Evolutionary conservation across 1,140 invertebrate species (phyloP).

Genomic region (Drosophila simulans): DNA sequence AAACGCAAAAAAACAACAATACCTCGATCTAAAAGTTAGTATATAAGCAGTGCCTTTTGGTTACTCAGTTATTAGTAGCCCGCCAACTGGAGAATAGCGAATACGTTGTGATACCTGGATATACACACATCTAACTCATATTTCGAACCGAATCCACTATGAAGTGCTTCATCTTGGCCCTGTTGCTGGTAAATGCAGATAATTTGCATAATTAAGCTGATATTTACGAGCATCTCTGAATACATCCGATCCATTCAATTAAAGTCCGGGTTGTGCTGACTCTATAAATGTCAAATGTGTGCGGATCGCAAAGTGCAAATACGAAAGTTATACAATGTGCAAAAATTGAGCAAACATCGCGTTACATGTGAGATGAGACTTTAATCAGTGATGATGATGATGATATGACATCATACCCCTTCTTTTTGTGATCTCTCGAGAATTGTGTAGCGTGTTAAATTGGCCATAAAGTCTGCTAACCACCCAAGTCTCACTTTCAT

Average conservation of each 20-base stretch:
- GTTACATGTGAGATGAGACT: conserved; percentile 39
- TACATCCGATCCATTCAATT: conserved; percentile 34
- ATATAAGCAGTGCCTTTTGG: conserved; percentile 60
- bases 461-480: neutral
- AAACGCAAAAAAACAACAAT: conserved; percentile 58
- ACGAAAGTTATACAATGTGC: conserved; percentile 41
- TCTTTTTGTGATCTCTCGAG: conserved; percentile 21
- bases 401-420: conserved; percentile 45
- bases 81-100: conserved; percentile 41
- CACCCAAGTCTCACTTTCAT: neutral
- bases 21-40: conserved; percentile 58
- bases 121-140: conserved; percentile 3
- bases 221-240: conserved; percentile 28
- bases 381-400: conserved; percentile 11
- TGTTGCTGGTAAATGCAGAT: conserved; percentile 65
- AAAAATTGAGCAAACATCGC: conserved; percentile 27
- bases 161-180: conserved; percentile 78
- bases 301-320: conserved; percentile 31
- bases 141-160: conserved; percentile 35
- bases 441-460: conserved; percentile 21
- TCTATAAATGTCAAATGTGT: conserved; percentile 45
- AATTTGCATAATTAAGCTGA: conserved; percentile 49
- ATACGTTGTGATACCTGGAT: conserved; percentile 47
- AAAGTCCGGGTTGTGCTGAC: conserved; percentile 49
- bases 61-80: conserved; percentile 70